Conservation (phyloP, 1,140 invertebrate species). For the Pectinophora gossypiella region DNA sequence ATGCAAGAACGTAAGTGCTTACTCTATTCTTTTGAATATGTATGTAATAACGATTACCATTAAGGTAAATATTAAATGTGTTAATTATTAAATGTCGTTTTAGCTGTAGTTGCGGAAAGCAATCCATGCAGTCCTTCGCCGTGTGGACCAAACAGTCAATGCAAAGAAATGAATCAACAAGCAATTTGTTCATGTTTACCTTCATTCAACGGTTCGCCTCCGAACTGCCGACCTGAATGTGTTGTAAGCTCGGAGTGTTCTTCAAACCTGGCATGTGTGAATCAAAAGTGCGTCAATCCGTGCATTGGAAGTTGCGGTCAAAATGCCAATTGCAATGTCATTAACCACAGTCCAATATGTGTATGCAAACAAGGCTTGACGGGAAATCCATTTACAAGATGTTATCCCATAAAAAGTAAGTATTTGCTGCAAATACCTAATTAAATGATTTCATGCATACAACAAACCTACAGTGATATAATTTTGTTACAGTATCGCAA, state of each 20-base stretch:
- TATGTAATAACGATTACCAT: no score
- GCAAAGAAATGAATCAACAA: conserved; percentile 79
- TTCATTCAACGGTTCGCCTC: conserved; percentile 82
- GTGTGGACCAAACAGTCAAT: conserved; percentile 86
- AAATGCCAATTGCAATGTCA: conserved; percentile 85
- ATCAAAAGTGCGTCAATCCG: conserved; percentile 81
- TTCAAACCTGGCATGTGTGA: conserved; percentile 78
- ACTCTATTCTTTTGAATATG: no score
- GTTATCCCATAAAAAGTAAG: conserved; percentile 77
- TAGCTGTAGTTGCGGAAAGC: conserved; percentile 43
- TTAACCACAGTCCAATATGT: conserved; percentile 86
- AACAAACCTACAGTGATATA: neutral
- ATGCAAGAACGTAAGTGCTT: conserved; percentile 75
- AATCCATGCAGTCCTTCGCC: conserved; percentile 80
- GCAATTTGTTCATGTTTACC: conserved; percentile 83
- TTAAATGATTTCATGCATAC: neutral
- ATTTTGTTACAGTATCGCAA: conserved; percentile 73
- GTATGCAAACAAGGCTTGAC: conserved; percentile 79
- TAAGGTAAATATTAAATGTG: no score
- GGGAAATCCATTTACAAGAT: conserved; percentile 83
- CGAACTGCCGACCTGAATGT: conserved; percentile 84
- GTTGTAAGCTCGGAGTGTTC: conserved; percentile 84
- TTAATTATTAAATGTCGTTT: conserved; percentile 30
- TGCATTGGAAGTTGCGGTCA: conserved; percentile 84
- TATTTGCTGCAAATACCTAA: conserved; percentile 12